Percentiles rank a stretch among this genome's conserved stretches.
These are phyloP conservation scores for Pharmacophagus antenor DNA, from an alignment of 2,888 invertebrate genomes.

Conservation along the genomic window DNA sequence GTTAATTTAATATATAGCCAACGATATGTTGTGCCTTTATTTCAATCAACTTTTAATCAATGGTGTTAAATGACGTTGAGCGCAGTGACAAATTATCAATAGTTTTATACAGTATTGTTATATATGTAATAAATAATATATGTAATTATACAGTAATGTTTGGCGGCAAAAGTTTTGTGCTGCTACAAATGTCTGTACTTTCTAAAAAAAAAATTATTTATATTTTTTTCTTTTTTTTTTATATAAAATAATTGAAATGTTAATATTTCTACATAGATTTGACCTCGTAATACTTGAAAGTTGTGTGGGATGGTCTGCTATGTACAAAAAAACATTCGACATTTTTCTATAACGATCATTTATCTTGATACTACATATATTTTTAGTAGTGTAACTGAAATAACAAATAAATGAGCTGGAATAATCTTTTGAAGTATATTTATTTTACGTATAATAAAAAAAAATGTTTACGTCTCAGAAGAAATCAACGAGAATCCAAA, in stretches of 20 bases:
- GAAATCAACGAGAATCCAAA: neutral
- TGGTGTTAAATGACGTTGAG: too few relatives aligned
- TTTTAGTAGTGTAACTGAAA: too few relatives aligned
- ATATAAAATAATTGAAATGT: neutral
- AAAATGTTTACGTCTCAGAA: neutral
- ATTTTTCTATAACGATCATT: neutral
- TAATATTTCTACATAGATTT: neutral
- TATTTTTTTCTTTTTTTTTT: neutral
- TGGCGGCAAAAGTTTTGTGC: too few relatives aligned
- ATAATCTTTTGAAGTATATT: neutral
- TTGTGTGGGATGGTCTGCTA: neutral
- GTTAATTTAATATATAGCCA: neutral
- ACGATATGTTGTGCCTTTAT: too few relatives aligned
- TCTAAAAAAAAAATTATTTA: too few relatives aligned
- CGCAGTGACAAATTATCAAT: too few relatives aligned
- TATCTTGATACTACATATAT: too few relatives aligned
- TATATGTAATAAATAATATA: too few relatives aligned
- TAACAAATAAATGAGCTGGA: neutral
- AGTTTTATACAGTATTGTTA: too few relatives aligned
- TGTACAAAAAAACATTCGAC: neutral
- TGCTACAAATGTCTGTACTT: too few relatives aligned
- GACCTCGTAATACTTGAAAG: neutral
- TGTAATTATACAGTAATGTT: too few relatives aligned
- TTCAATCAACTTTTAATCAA: too few relatives aligned
- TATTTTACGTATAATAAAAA: neutral